Evolutionary conservation across 2,797 vertebrate genomes (phyloP).

Genomic region (Apodemus agrarius): DNA sequence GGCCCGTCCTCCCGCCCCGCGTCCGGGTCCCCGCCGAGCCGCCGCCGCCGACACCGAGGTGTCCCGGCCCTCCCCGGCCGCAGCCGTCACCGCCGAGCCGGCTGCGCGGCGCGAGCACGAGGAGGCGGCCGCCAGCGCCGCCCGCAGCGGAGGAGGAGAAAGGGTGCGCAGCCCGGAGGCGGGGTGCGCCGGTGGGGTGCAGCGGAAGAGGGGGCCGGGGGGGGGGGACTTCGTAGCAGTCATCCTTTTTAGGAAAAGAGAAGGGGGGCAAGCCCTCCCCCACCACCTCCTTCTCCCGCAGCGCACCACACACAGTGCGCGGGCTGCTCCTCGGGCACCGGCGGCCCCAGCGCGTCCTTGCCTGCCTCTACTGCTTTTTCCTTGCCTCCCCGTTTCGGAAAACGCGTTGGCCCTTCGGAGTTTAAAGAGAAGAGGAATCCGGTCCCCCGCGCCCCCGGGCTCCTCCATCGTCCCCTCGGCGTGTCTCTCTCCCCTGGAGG

Average conservation of each 20-base stretch:
- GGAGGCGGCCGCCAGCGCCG: constrained; percentile 59
- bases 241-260: constrained; percentile 82
- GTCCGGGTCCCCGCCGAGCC: constrained; percentile 39
- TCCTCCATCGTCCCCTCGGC: constrained; percentile 34
- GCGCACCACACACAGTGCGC: constrained; percentile 80
- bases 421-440: constrained; percentile 72
- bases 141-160: constrained; percentile 70
- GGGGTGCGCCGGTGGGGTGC: constrained; percentile 82
- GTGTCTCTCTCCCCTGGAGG: constrained; percentile 61
- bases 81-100: constrained; percentile 63
- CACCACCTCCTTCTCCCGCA: constrained; percentile 66
- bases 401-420: constrained; percentile 77
- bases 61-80: constrained; percentile 50
- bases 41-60: constrained; percentile 52
- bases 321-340: constrained; percentile 72
- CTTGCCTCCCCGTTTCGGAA: constrained; percentile 70
- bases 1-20: constrained; percentile 24
- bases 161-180: constrained; percentile 80
- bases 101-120: constrained; percentile 70
- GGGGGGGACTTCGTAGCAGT: constrained; percentile 78
- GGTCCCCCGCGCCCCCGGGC: constrained; percentile 35
- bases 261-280: constrained; percentile 74
- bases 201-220: constrained; percentile 75
- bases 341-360: constrained; percentile 77
- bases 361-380: constrained; percentile 70